Base-by-base conservation (phyloP, 2,888 invertebrate genomes). In the Capitulum mitella region DNA sequence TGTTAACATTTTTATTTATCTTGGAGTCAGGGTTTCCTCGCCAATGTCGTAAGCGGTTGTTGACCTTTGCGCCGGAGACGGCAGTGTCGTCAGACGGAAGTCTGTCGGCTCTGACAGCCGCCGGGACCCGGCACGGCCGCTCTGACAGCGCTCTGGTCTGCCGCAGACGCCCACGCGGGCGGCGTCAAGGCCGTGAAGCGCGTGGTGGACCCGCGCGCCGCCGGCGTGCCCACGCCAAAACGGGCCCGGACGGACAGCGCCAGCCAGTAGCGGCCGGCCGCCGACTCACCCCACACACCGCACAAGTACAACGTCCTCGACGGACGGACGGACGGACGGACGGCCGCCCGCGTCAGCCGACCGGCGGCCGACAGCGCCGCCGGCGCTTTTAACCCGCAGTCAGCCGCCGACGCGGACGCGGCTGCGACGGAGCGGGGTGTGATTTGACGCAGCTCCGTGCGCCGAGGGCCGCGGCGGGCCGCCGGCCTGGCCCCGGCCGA, bases 171-270 rank as follows among this genome's bases (percentile, higher is more conserved):
- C 1, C 70, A 70, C 70, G 34, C 70, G 22, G 70, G 70, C 34
- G 70, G 70, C 6, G 70, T 70, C 14, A 70, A 70, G 70, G 70
- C 70, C 37, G 70, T 70, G 70, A 70, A 70, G 37, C 70, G 70
- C 37, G 26, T 29, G 37, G 37, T 22, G 22, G 37, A 37, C 37
- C 29, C 34, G 37, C 37, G 37, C 70, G 3, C 37, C 22, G 22
- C 16, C 22, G 70, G 34, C 70, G 37, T 37, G 37, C 70, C 70
- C 22, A 32, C 70, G 22, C 22, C 70, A n/a, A 70, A 70, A 26
- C 70, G 70, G 37, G 19, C 70, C 37, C 70, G 70, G 37, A 37
- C 70, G 6, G 70, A 70, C 70, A 37, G 70, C 37, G 32, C 34
- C 64, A 37, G 70, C 22, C 70, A 70, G 61, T 61, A 61, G 61